Percentiles rank a stretch among this genome's conserved stretches.
These are phyloP conservation scores for Macrotus californicus DNA, from an alignment of 2,113 vertebrate genomes.

Conservation along the genomic window DNA sequence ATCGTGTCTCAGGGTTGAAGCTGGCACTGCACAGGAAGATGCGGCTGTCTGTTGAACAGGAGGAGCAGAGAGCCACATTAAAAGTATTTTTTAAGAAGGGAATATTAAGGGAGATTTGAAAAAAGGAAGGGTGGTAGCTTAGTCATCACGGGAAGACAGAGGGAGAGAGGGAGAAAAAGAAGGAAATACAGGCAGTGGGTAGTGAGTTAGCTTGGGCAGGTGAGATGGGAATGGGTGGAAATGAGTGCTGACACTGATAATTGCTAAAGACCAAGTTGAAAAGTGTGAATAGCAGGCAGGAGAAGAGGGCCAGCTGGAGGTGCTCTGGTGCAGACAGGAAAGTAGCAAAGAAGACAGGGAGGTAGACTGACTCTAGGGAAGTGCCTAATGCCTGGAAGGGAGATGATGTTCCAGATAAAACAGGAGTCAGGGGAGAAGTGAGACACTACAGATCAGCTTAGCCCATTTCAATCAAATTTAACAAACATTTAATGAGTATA, in stretches of 20 bases:
- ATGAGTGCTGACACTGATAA: background rate
- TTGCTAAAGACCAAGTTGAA: background rate
- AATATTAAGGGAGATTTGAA: background rate
- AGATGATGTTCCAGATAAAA: background rate
- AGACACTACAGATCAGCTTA: background rate
- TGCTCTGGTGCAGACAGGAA: background rate
- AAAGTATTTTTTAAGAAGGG: background rate
- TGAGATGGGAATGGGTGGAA: background rate
- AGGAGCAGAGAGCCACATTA: too few species aligned
- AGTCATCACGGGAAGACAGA: background rate
- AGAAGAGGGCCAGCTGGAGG: background rate
- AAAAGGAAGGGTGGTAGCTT: background rate
- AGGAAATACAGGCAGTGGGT: background rate
- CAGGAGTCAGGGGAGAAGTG: background rate
- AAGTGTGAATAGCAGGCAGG: background rate
- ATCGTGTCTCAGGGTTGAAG: too few species aligned
- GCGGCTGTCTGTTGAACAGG: too few species aligned
- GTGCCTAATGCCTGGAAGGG: background rate
- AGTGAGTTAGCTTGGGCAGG: background rate
- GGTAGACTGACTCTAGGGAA: background rate
- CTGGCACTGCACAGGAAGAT: too few species aligned
- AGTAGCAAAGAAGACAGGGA: background rate
- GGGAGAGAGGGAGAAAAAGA: background rate
- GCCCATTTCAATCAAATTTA: background rate
- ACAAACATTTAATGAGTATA: background rate